These are phyloP conservation scores for Gouania willdenowi DNA, from an alignment of 2,797 vertebrate genomes.

Conservation along the genomic window DNA sequence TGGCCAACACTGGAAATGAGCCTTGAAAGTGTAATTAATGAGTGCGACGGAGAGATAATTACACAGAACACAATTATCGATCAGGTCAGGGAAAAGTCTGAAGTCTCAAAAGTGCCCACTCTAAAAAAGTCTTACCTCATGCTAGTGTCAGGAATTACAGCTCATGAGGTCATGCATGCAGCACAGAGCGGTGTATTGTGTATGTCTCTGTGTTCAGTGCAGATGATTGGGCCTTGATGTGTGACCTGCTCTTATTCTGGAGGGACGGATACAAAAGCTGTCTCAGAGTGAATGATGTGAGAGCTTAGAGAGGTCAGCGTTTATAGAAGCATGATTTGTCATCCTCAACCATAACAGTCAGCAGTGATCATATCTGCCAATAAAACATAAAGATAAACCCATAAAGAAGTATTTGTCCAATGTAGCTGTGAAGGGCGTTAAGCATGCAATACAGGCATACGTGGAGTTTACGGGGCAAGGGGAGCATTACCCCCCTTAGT, in stretches of 20 bases:
- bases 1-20: slow-evolving; percentile 64
- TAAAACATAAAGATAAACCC: too few relatives aligned
- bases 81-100: slow-evolving; percentile 51
- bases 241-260: slow-evolving; percentile 1
- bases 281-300: background rate
- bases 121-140: slow-evolving; percentile 53
- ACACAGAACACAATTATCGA: slow-evolving; percentile 69
- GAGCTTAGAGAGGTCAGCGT: too few relatives aligned
- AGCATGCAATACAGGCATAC: too few relatives aligned
- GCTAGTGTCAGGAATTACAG: slow-evolving; percentile 42
- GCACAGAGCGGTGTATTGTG: background rate
- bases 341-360: too few relatives aligned
- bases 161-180: slow-evolving; percentile 46
- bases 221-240: slow-evolving; percentile 16
- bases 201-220: too few relatives aligned
- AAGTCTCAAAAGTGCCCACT: slow-evolving; percentile 52
- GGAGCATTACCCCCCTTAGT: too few relatives aligned
- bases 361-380: too few relatives aligned
- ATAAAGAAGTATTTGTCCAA: too few relatives aligned
- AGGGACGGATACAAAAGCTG: slow-evolving; percentile 3
- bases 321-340: too few relatives aligned
- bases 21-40: slow-evolving; percentile 75
- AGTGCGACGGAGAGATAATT: slow-evolving; percentile 68
- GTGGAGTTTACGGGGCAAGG: too few relatives aligned
- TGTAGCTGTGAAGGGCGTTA: too few relatives aligned